Conservation (phyloP, 2,797 vertebrate species). For the Manis crassicaudata region DNA sequence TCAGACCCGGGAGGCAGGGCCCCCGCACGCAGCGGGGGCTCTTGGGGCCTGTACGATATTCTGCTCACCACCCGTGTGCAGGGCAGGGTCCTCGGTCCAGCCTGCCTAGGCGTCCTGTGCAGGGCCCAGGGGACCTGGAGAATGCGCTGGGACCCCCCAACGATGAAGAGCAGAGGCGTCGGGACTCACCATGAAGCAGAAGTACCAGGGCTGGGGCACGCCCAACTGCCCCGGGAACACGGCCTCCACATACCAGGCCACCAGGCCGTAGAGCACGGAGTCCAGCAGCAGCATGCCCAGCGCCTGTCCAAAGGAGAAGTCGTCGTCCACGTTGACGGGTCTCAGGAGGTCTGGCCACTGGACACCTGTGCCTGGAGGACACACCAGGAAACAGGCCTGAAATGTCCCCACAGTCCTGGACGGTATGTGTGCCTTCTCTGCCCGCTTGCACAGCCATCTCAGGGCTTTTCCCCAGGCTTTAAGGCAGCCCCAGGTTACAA, state of each 20-base stretch:
- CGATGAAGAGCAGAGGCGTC: neutral
- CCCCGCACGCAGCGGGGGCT: rapidly evolving
- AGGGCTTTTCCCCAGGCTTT: neutral
- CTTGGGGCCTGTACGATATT: neutral
- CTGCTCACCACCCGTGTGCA: rapidly evolving
- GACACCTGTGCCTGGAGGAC: constrained; percentile 91
- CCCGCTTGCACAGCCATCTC: neutral
- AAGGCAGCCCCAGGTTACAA: neutral
- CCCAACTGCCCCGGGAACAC: constrained; percentile 97
- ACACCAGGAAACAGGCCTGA: rapidly evolving
- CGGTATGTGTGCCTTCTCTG: rapidly evolving
- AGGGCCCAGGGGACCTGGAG: neutral
- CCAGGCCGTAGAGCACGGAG: constrained; percentile 90
- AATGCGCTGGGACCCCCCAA: neutral
- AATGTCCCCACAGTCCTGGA: rapidly evolving
- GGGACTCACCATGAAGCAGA: constrained; percentile 93
- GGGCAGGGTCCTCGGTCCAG: neutral
- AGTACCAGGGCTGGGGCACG: constrained; percentile 95
- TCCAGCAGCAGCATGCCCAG: constrained; percentile 94
- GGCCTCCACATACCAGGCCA: constrained; percentile 97
- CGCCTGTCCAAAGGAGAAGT: constrained; percentile 96
- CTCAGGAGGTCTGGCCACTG: constrained; percentile 95
- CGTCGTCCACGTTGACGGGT: constrained; percentile 95
- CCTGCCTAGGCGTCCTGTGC: neutral
- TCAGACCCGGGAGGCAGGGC: neutral